Base-by-base conservation (phyloP, 2,797 vertebrate genomes). In the Pseudocheirus occidentalis region DNA sequence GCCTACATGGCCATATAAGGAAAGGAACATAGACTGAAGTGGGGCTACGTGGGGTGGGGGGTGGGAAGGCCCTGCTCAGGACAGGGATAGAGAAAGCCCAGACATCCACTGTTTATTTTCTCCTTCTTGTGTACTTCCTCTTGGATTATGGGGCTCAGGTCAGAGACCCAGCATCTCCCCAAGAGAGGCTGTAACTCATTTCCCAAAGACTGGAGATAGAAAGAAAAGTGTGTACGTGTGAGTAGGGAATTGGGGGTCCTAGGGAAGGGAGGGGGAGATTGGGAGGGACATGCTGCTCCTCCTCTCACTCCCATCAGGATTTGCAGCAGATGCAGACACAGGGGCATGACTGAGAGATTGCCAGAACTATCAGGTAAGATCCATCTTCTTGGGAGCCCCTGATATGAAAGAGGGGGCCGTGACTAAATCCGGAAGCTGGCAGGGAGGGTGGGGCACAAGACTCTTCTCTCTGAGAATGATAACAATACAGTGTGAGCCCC, bases 61-160 rank as follows among this genome's bases (percentile, higher is more conserved):
- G n/a, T 46, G 66, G 66, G 87, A 50, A 95, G 94, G 96, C 89
- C 94, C 93, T 6, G 56, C 95, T 97, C 73, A n/a, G 95, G 94
- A 91, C 97, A 94, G 96, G 95, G 57, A 90, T 90, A 29, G 58
- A 97, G 97, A 97, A 97, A 97, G 93, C 94, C 95, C 96, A 97
- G 97, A 96, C 97, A 95, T 95, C 92, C 96, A 95, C 96, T 98
- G 97, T 97, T 97, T 97, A 97, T 96, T 97, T 95, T 96, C 96
- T 97, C 94, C 96, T 92, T 58, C 91, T 90, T 62, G 90, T n/a
- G 54, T 13, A 95, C 62, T 92, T 94, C 94, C 95, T 29, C 89
- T 90, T 54, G 53, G 55, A 46, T 90, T 52, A 54, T 1, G 12
- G 96, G 94, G 94, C 96, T 93, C 87, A 93, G 46, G 18, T 81